Base-by-base conservation (phyloP, 2,888 invertebrate genomes). In the Saturnia japonica region DNA sequence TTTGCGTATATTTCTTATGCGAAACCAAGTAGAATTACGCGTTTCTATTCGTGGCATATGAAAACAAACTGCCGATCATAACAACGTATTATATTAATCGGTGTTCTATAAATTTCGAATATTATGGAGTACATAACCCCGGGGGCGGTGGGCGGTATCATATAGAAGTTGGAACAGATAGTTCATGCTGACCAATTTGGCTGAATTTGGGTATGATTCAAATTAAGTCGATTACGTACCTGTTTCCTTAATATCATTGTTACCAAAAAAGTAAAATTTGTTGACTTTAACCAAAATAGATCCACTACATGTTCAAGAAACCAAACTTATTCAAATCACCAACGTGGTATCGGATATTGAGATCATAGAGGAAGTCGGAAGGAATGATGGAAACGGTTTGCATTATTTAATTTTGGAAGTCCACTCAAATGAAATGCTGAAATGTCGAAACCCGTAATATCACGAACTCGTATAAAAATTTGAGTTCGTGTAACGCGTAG, bases 31-130 rank as follows among this genome's bases (percentile, higher is more conserved):
- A 78, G 83, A 75, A 72, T 78, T 78, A 79, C 78, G 76, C 74
- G 82, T 74, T 81, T 82, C 84, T 85, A 86, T 87, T 85, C 79
- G 75, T 80, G 75, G 79, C 81, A 77, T 82, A 76, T 80, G 77
- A 85, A 84, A 88, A 88, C 85, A 86, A 77, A 78, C 80, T 75
- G 77, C 77, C 81, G 81, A 82, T 85, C 85, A 81, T 25, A 76
- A 82, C 79, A 81, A 78, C 77, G 74, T 74, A 79, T 76, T 74
- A 72, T 78, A 84, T 84, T 82, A 82, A 85, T 85, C 82, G 81
- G 67, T 67, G 62, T 67, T 70, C 40, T 47, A 64, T 45, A 47
- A 64, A 64, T 64, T 64, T n/a, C 64, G 12, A n/a, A 40, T 64
- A 64, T 64, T 72, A 75, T 72, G 72, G 57, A 60, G 67, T 70